Percentiles rank a stretch among this genome's conserved stretches.
phyloP scores from a whole-genome alignment of 2,888 invertebrate species.

The Dastarcus helophoroides region DNA sequence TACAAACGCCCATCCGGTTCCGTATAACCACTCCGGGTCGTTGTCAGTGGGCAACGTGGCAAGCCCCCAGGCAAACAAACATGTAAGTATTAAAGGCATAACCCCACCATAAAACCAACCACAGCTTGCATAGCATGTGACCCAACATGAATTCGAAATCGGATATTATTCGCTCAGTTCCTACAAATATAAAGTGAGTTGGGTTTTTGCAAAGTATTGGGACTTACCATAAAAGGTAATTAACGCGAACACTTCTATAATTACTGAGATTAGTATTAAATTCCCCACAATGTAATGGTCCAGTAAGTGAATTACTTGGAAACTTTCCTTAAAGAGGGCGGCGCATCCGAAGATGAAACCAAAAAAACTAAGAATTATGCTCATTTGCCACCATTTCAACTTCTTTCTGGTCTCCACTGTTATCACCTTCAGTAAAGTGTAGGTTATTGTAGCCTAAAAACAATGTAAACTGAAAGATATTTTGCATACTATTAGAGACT shows the following conservation, averaged over 20 bases:
- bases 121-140: conserved; percentile 35
- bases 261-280: conserved; percentile 37
- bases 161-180: conserved; percentile 36
- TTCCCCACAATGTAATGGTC: conserved; percentile 42
- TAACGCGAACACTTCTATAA: conserved; percentile 40
- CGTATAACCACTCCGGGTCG: conserved; percentile 38
- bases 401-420: conserved; percentile 35
- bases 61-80: conserved; percentile 36
- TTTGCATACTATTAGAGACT: no score
- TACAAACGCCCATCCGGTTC: conserved; percentile 39
- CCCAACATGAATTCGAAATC: conserved; percentile 45
- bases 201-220: not conserved
- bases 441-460: conserved; percentile 36
- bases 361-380: conserved; percentile 31
- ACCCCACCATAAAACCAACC: conserved; percentile 40
- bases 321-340: conserved; percentile 26
- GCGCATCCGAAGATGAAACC: conserved; percentile 34
- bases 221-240: conserved; percentile 40
- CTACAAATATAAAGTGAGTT: conserved; percentile 22
- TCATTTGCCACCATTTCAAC: conserved; percentile 39
- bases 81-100: conserved; percentile 35
- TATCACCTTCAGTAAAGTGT: conserved; percentile 38
- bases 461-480: no score
- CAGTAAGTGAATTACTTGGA: conserved; percentile 35
- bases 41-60: conserved; percentile 27